These are phyloP conservation scores for Microhierax caerulescens DNA, from an alignment of 2,797 vertebrate genomes.

Conservation along the genomic window DNA sequence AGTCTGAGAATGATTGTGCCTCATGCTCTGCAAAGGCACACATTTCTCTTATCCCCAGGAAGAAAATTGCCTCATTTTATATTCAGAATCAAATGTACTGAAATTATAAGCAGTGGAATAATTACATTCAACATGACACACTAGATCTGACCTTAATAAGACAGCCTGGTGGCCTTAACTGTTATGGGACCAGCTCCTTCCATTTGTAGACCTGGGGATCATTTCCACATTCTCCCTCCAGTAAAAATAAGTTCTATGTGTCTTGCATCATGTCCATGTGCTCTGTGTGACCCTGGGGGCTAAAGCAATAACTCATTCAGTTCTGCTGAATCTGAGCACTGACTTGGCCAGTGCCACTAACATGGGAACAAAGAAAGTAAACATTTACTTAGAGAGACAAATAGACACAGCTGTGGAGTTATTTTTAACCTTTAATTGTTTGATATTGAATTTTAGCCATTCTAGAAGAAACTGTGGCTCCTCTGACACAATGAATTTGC, in stretches of 20 bases:
- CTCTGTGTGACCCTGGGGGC: neutral
- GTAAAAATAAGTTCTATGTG: slow-evolving; percentile 3
- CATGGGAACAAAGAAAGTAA: neutral
- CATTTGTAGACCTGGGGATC: neutral
- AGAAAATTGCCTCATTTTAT: slow-evolving; percentile 57
- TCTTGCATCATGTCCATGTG: neutral
- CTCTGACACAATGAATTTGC: neutral
- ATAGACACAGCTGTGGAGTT: neutral
- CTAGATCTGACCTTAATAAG: slow-evolving; percentile 49
- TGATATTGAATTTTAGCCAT: neutral
- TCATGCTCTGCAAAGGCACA: slow-evolving; percentile 38
- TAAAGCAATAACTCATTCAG: neutral
- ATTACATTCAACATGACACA: slow-evolving; percentile 8
- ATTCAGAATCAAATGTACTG: slow-evolving; percentile 57
- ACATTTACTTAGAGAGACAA: neutral
- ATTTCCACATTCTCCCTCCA: neutral
- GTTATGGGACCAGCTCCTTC: neutral
- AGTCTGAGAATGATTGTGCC: slow-evolving; percentile 9
- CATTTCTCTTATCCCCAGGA: slow-evolving; percentile 49
- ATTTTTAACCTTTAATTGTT: slow-evolving; percentile 29
- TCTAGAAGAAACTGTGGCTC: neutral
- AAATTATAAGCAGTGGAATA: slow-evolving; percentile 57
- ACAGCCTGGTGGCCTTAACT: slow-evolving; percentile 6
- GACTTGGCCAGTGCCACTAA: neutral
- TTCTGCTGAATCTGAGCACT: neutral